Conservation (phyloP, 2,113 vertebrate species). For the Urocitellus parryii region DNA sequence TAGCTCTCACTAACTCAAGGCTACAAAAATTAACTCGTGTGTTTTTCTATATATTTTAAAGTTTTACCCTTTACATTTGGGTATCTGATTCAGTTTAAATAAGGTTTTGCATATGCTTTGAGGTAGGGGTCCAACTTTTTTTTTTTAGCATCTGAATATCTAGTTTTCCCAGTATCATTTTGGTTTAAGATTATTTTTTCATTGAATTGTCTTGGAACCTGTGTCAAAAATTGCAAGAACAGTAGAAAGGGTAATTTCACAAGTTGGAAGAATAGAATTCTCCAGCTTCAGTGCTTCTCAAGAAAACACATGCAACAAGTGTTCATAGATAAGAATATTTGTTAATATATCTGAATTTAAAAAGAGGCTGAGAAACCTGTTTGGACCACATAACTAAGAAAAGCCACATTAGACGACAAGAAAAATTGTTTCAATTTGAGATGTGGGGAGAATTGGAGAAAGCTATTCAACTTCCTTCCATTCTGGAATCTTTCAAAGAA, state of each 20-base stretch:
- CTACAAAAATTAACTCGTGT: background rate
- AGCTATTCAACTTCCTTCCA: background rate
- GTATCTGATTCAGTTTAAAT: background rate
- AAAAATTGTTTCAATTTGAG: background rate
- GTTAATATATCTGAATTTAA: background rate
- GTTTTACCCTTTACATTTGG: background rate
- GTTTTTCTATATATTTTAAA: background rate
- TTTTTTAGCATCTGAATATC: background rate
- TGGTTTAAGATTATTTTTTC: background rate
- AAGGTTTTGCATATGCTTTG: background rate
- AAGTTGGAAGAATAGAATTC: background rate
- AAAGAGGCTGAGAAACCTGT: background rate
- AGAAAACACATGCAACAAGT: background rate
- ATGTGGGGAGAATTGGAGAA: background rate
- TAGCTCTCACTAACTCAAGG: background rate
- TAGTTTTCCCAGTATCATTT: background rate
- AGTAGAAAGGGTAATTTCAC: background rate
- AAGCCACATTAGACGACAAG: background rate
- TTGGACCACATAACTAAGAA: background rate
- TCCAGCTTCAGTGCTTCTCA: background rate
- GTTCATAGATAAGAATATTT: background rate
- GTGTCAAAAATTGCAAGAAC: background rate
- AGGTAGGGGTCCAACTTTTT: background rate
- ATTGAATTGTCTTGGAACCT: background rate
- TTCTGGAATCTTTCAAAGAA: background rate